Percentiles rank a stretch among this genome's conserved stretches.
phyloP scores from a whole-genome alignment of 2,113 vertebrate species.

The Gallinago media region DNA sequence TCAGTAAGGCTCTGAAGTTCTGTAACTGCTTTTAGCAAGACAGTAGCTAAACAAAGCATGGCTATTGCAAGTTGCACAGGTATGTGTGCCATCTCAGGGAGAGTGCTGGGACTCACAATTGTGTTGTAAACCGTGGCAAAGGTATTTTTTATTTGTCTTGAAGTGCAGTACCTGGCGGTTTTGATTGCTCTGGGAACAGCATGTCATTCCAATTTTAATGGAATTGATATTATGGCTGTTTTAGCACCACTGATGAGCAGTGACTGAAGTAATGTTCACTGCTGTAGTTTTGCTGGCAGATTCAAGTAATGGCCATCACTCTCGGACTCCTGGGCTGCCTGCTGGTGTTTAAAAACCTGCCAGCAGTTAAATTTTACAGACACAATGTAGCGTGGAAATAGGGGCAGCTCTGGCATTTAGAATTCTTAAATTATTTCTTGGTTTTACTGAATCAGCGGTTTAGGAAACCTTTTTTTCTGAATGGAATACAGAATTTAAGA shows the following conservation, averaged over 20 bases:
- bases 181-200: not conserved
- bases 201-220: not conserved
- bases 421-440: not conserved
- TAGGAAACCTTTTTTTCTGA: not conserved
- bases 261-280: not conserved
- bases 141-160: not conserved
- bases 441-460: not conserved
- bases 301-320: not conserved
- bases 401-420: not conserved
- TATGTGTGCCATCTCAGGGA: not conserved
- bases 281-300: not conserved
- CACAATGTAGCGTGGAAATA: not conserved
- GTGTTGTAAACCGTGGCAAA: not conserved
- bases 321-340: not conserved
- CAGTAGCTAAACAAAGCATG: not conserved
- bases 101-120: not conserved
- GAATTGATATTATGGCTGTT: not conserved
- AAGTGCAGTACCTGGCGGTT: not conserved
- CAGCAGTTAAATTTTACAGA: not conserved
- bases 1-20: not conserved
- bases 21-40: not conserved
- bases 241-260: not conserved
- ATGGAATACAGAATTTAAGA: not conserved
- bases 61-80: not conserved
- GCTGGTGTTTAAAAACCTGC: not conserved